Evolutionary conservation across 2,113 vertebrate species (phyloP).

Genomic region (Misgurnus anguillicaudatus): DNA sequence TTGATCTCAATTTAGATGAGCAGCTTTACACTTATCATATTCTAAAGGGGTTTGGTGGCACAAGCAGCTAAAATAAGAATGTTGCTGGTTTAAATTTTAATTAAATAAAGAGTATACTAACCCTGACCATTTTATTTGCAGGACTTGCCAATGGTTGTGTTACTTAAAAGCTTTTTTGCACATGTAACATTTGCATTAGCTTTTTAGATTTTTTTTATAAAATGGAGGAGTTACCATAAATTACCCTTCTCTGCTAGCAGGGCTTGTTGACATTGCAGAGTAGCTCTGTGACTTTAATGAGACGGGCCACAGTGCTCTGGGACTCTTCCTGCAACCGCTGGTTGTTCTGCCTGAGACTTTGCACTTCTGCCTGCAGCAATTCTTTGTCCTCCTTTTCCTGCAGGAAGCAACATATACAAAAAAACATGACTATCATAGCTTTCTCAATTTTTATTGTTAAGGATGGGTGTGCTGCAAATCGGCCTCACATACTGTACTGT

Average conservation of each 20-base stretch:
- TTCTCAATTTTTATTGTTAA: neutral
- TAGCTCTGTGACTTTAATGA: slow-evolving; percentile 86
- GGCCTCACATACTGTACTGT: neutral
- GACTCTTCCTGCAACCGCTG: slow-evolving; percentile 84
- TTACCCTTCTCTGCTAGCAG: slow-evolving; percentile 67
- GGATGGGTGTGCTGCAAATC: neutral
- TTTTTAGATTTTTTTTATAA: no score
- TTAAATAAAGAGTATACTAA: no score
- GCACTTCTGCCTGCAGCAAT: slow-evolving; percentile 87
- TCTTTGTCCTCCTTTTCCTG: slow-evolving; percentile 91
- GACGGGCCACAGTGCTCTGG: slow-evolving; percentile 81
- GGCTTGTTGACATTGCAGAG: slow-evolving; percentile 83
- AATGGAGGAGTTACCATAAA: neutral
- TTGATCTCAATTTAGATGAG: no score
- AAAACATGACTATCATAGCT: slow-evolving; percentile 70
- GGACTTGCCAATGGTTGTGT: slow-evolving; percentile 27
- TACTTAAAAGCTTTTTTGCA: slow-evolving; percentile 1
- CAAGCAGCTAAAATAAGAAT: no score
- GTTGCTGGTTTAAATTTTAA: no score
- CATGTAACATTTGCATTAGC: slow-evolving; percentile 38
- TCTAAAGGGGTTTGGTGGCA: no score
- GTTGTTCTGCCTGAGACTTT: slow-evolving; percentile 85
- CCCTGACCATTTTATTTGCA: neutral
- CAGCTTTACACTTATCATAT: no score
- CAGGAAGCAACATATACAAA: slow-evolving; percentile 71